phyloP scores from a whole-genome alignment of 2,888 invertebrate species.

The Cremastinae sp. region DNA sequence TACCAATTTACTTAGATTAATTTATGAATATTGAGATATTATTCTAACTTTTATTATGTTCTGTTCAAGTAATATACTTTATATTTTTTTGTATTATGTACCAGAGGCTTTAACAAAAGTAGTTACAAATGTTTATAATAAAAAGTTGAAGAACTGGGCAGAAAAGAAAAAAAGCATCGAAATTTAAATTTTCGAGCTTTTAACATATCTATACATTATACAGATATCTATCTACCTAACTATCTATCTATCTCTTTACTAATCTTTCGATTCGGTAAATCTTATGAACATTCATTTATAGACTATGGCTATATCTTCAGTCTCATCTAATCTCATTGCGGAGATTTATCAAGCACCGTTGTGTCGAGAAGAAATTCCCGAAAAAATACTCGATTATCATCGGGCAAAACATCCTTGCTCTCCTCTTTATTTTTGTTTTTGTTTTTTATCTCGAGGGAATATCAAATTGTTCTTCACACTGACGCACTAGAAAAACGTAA shows the following conservation, averaged over 20 bases:
- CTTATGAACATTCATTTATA: slow-evolving; percentile 10
- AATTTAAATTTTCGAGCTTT: too few species aligned
- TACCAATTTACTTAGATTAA: too few species aligned
- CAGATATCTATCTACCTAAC: slow-evolving; percentile 8
- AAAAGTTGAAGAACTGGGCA: not conserved
- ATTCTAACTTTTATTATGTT: too few species aligned
- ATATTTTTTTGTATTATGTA: slow-evolving; percentile 12
- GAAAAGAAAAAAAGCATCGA: too few species aligned
- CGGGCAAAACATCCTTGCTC: not conserved
- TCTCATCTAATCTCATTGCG: slow-evolving; percentile 32
- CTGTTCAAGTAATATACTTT: not conserved
- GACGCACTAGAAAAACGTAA: not conserved
- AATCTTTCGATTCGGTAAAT: slow-evolving; percentile 8
- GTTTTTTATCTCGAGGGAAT: not conserved
- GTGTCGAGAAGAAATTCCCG: not conserved
- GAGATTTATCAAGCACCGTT: not conserved
- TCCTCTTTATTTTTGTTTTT: not conserved
- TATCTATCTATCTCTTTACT: slow-evolving; percentile 7
- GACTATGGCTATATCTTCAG: slow-evolving; percentile 32
- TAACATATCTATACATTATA: too few species aligned
- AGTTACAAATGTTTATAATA: slow-evolving; percentile 1
- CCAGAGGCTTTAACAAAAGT: slow-evolving; percentile 22
- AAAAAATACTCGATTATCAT: too few species aligned
- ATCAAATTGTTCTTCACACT: not conserved
- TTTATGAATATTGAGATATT: too few species aligned